Conservation (phyloP, 2,888 invertebrate species). For the Lasioglossum morio region DNA sequence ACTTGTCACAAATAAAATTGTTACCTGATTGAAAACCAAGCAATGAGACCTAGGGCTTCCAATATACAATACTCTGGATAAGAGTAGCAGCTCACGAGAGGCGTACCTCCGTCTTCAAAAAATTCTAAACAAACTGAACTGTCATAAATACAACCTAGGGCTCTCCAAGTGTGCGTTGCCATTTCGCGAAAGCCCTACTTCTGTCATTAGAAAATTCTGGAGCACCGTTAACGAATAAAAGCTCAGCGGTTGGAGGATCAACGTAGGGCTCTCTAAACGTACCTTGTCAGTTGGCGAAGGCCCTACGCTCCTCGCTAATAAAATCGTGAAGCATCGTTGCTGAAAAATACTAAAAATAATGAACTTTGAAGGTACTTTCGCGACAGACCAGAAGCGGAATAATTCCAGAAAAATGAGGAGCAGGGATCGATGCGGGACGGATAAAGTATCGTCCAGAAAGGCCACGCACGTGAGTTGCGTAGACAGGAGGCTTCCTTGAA, state of each 20-base stretch:
- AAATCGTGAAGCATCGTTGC: background rate
- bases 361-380: background rate
- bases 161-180: too few species aligned
- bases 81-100: too few species aligned
- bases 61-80: too few species aligned
- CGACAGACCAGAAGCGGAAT: background rate
- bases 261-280: background rate
- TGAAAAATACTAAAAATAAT: background rate
- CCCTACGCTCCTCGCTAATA: background rate
- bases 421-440: background rate
- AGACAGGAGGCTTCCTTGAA: conserved; percentile 32
- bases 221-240: background rate
- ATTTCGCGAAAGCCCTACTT: too few species aligned
- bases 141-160: too few species aligned
- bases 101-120: too few species aligned
- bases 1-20: too few species aligned
- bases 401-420: background rate
- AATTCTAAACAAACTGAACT: too few species aligned
- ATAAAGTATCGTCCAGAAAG: background rate
- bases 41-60: too few species aligned
- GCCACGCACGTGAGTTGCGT: conserved; percentile 32
- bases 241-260: background rate
- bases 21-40: too few species aligned
- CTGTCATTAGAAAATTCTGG: background rate
- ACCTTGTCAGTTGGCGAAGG: background rate